Base-by-base conservation (phyloP, 2,888 invertebrate genomes). In the Ptilodon capucinus region DNA sequence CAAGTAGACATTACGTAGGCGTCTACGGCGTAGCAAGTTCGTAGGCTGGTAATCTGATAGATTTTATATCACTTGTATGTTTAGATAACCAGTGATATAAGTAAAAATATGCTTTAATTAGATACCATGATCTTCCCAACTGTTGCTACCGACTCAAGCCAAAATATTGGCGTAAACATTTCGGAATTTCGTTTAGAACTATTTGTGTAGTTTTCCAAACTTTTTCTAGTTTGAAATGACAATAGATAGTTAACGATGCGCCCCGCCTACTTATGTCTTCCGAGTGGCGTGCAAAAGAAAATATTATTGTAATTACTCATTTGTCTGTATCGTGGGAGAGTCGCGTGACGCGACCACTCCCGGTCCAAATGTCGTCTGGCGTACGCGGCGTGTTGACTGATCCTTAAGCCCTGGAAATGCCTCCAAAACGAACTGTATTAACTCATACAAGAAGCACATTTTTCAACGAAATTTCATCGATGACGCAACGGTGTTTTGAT, bases 11-110 rank as follows among this genome's bases (percentile, higher is more conserved):
- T 54, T 50, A 35, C 50, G 64, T 64, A 65, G 61, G 30, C 64
- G 52, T 52, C 64, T 64, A 61, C 64, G 64, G 44, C 64, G 64
- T 64, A 64, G 64, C 58, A 49, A 34, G 48, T 50, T 54, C 64
- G 60, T 57, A 57, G 63, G 21, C 47, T 53, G 41, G 47, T 51
- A 38, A 36, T 42, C 39, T 40, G 2, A 7, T 34, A 16, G 34
- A n/a, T n/a, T n/a, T n/a, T n/a, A n/a, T n/a, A n/a, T n/a, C n/a
- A n/a, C n/a, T n/a, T n/a, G n/a, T n/a, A n/a, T n/a, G n/a, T n/a
- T n/a, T n/a, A n/a, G n/a, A n/a, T n/a, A n/a, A n/a, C n/a, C n/a
- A n/a, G n/a, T n/a, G n/a, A n/a, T n/a, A n/a, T n/a, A n/a, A n/a
- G n/a, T n/a, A n/a, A n/a, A n/a, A n/a, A n/a, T n/a, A n/a, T n/a